Base-by-base conservation (phyloP, 2,888 invertebrate genomes). In the Ethmia dodecea region DNA sequence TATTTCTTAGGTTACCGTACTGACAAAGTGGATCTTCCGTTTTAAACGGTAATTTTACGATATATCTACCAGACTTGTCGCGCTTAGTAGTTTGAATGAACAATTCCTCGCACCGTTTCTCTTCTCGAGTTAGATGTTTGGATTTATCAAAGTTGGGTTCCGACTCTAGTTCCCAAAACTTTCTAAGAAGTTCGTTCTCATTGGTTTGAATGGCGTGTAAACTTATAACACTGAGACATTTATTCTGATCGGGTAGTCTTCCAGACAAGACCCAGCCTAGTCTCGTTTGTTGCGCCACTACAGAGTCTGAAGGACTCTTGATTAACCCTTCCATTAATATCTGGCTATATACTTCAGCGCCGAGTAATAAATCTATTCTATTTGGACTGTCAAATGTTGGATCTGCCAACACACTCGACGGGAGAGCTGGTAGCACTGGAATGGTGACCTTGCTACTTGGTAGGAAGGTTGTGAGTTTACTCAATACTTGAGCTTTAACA, bases 211-310 rank as follows among this genome's bases (percentile, higher is more conserved):
- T 18, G 18, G 13, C 28, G 16, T 15, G 13, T 15, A 41, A 3
- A 9, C 13, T 13, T 12, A 27, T n/a, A 12, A 6, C 3, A 12
- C 27, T 12, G 13, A 5, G 27, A 3, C 3, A 27, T 3, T 4
- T 8, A 4, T 12, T 13, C 11, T 3, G 10, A 13, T 28, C 24
- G 12, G 35, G n/a, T 26, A 46, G 31, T 27, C 40, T 32, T 29
- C 49, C 52, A 28, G 43, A 45, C 22, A 54, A 18, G 14, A 51
- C 47, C 51, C 49, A 54, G n/a, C 49, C 52, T 9, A 52, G 43
- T 31, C 20, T 43, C 5, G 47, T 52, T 35, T 40, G 37, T 13
- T 52, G 52, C 4, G 54, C 52, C 26, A 43, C 40, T 13, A 44
- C 43, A 4, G 45, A 29, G 3, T 45, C 46, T 15, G 40, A 38